phyloP scores from a whole-genome alignment of 2,797 vertebrate species.

The Oryzias sinensis region DNA sequence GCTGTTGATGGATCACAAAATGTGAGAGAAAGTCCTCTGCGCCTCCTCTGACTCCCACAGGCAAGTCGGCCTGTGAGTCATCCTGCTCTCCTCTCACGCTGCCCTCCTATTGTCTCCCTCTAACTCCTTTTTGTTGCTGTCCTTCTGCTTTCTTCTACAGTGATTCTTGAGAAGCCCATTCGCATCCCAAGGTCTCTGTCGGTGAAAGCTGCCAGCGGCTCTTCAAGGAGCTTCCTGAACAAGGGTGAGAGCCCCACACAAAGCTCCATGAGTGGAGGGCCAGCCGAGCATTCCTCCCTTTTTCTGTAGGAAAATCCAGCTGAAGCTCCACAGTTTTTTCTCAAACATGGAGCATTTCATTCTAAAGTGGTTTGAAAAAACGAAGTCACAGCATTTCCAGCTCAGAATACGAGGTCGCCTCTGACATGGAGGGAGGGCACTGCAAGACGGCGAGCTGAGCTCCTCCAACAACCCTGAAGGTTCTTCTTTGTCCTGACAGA shows the following conservation, averaged over 20 bases:
- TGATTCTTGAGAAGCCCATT: conserved; percentile 98
- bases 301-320: too few species aligned
- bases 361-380: too few species aligned
- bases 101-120: conserved; percentile 42
- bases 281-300: too few species aligned
- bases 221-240: conserved; percentile 98
- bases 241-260: conserved; percentile 85
- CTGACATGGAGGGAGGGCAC: too few species aligned
- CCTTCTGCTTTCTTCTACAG: conserved; percentile 62
- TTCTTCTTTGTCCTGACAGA: too few species aligned
- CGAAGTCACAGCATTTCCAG: too few species aligned
- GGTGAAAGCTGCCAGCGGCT: conserved; percentile 96
- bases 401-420: too few species aligned
- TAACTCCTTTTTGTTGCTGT: conserved; percentile 29
- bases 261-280: conserved; percentile 19
- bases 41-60: conserved; percentile 55
- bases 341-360: too few species aligned
- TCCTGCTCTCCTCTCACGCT: conserved; percentile 60
- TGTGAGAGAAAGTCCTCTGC: conserved; percentile 40
- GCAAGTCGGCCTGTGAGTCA: conserved; percentile 64
- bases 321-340: too few species aligned
- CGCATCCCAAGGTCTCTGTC: conserved; percentile 97
- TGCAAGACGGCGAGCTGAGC: too few species aligned
- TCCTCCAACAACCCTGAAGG: too few species aligned
- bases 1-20: conserved; percentile 42